These are phyloP conservation scores for Prenolepis imparis DNA, from an alignment of 2,888 invertebrate species.

Conservation along the genomic window DNA sequence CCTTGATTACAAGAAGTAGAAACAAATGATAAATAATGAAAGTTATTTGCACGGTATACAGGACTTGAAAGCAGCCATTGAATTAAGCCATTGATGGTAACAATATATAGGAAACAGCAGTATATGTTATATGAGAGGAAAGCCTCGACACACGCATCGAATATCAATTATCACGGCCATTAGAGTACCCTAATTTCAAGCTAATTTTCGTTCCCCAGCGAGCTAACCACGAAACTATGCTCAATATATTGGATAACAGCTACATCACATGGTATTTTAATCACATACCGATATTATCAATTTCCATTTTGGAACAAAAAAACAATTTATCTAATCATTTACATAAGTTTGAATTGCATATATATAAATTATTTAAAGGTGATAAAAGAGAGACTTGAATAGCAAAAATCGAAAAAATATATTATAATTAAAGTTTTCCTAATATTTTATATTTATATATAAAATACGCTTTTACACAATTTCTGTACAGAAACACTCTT, in stretches of 20 bases:
- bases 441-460: not conserved
- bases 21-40: constrained; percentile 35
- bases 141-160: constrained; percentile 66
- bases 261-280: constrained; percentile 33
- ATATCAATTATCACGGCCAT: constrained; percentile 76
- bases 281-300: constrained; percentile 18
- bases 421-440: not conserved
- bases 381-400: not conserved
- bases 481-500: not conserved
- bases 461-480: not conserved
- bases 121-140: constrained; percentile 56
- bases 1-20: not conserved
- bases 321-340: not conserved
- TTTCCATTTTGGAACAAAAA: not conserved
- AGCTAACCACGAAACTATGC: constrained; percentile 67
- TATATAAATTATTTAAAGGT: constrained; percentile 1
- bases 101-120: constrained; percentile 64
- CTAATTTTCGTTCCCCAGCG: constrained; percentile 72
- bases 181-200: constrained; percentile 70
- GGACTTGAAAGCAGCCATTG: constrained; percentile 56
- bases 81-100: constrained; percentile 57
- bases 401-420: not conserved
- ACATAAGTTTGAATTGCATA: too few relatives aligned
- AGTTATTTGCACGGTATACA: constrained; percentile 17
- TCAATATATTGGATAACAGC: constrained; percentile 60